Conservation (phyloP, 1,140 invertebrate genomes). For the Ladona fulva region DNA sequence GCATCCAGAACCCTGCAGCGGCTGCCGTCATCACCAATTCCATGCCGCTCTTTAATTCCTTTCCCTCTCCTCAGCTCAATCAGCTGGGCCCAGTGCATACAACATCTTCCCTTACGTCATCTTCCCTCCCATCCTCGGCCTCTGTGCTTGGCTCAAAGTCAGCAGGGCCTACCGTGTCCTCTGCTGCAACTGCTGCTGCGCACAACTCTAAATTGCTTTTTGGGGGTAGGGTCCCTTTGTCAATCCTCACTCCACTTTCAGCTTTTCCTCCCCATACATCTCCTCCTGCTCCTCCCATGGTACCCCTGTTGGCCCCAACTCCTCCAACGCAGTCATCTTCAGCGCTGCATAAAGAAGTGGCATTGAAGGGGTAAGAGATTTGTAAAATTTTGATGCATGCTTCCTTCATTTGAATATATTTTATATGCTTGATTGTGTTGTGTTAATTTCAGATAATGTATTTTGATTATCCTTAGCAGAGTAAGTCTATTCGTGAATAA, state of each 20-base stretch:
- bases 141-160: constrained; percentile 7
- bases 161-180: not conserved
- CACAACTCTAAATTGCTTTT: not conserved
- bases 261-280: not conserved
- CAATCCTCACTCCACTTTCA: not conserved
- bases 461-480: too few species aligned
- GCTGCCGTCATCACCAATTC: not conserved
- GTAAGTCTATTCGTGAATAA: too few species aligned
- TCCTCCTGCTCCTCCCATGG: not conserved
- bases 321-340: not conserved
- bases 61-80: not conserved
- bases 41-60: not conserved
- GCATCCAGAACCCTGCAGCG: not conserved
- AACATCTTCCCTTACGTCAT: not conserved
- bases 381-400: not conserved
- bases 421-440: too few species aligned
- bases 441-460: too few species aligned
- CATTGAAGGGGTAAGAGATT: not conserved
- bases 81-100: not conserved
- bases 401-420: too few species aligned
- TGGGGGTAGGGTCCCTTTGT: not conserved
- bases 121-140: not conserved
- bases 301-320: not conserved
- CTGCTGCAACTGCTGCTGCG: not conserved
- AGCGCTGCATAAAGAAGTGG: not conserved